phyloP scores from a whole-genome alignment of 2,113 vertebrate genomes.

The Pterocles orientalis region DNA sequence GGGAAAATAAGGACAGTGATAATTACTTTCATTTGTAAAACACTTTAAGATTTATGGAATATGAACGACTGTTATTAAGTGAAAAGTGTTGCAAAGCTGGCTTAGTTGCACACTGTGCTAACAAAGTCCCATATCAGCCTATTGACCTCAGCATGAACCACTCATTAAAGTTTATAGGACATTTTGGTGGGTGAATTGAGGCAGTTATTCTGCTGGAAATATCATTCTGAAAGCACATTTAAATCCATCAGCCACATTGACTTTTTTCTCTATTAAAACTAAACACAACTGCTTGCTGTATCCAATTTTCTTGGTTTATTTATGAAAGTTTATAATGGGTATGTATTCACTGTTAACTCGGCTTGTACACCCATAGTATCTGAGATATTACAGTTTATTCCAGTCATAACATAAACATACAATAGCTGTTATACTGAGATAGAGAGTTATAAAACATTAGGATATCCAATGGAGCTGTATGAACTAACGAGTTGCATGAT shows the following conservation, averaged over 20 bases:
- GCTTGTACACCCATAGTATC: background rate
- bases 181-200: conserved; percentile 3
- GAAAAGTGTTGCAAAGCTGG: conserved; percentile 27
- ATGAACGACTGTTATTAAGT: background rate
- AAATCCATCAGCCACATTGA: background rate
- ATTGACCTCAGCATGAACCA: conserved; percentile 7
- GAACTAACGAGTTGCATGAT: background rate
- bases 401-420: background rate
- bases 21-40: conserved; percentile 48
- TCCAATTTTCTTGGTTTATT: conserved; percentile 4
- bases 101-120: background rate
- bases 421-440: background rate
- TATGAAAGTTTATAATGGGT: background rate
- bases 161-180: conserved; percentile 42
- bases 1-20: conserved; percentile 25
- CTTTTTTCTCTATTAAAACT: background rate
- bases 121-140: background rate
- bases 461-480: background rate
- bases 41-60: conserved; percentile 23
- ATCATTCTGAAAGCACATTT: background rate
- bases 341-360: background rate
- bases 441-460: background rate
- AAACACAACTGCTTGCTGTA: background rate
- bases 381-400: background rate
- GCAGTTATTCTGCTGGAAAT: conserved; percentile 6